phyloP scores from a whole-genome alignment of 2,888 invertebrate species.

The Chelonus formosanus region DNA sequence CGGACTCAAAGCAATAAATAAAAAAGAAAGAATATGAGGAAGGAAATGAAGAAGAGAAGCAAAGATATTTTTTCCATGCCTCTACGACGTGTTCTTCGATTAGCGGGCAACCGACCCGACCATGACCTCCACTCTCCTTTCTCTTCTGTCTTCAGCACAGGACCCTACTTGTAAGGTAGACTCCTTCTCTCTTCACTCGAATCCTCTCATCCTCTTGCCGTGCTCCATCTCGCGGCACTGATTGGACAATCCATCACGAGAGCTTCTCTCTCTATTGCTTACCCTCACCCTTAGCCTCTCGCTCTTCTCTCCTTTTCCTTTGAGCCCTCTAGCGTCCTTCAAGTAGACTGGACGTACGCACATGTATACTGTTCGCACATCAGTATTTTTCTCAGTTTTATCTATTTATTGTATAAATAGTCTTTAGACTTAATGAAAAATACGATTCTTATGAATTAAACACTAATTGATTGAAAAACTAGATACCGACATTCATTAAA shows the following conservation, averaged over 20 bases:
- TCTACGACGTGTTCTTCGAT: slow-evolving; percentile 61
- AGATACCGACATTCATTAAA: no score
- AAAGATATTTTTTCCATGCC: slow-evolving; percentile 45
- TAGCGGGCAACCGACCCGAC: slow-evolving; percentile 64
- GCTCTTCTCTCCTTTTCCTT: slow-evolving; percentile 42
- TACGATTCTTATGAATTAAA: no score
- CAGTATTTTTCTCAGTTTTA: background rate
- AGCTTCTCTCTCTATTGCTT: slow-evolving; percentile 45
- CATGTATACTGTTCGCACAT: background rate
- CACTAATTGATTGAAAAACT: no score
- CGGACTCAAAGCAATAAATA: background rate
- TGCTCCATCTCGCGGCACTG: slow-evolving; percentile 67
- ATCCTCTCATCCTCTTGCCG: slow-evolving; percentile 50
- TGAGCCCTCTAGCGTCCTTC: slow-evolving; percentile 24
- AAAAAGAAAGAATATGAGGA: background rate
- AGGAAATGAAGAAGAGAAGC: slow-evolving; percentile 18
- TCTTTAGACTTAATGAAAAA: background rate
- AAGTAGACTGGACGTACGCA: background rate
- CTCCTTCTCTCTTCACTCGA: slow-evolving; percentile 39
- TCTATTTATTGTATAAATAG: background rate
- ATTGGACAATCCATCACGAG: slow-evolving; percentile 71
- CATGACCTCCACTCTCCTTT: slow-evolving; percentile 59
- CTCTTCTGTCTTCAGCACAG: slow-evolving; percentile 22
- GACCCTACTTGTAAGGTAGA: slow-evolving; percentile 28
- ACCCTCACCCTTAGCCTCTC: slow-evolving; percentile 41